Evolutionary conservation across 2,888 invertebrate genomes (phyloP).

Genomic region (Opisthograptis luteolata): DNA sequence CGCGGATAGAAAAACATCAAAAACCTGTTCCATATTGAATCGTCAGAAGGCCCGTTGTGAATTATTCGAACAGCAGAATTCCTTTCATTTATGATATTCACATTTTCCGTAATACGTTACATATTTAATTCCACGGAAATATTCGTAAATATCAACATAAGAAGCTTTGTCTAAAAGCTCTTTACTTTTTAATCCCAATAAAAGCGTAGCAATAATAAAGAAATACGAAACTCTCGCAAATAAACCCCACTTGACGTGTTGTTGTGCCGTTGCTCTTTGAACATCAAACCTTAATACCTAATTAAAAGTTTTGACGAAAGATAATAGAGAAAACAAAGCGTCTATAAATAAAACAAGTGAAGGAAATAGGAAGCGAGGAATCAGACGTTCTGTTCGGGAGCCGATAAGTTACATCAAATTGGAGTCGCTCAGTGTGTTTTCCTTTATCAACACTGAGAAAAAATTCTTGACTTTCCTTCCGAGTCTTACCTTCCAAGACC

Average conservation of each 20-base stretch:
- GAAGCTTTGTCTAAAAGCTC: constrained; percentile 20
- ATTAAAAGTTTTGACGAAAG: constrained; percentile 48
- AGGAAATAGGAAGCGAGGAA: constrained; percentile 32
- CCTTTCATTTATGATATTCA: constrained; percentile 40
- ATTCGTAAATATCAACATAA: constrained; percentile 19
- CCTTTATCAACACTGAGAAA: too few species aligned
- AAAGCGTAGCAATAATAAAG: constrained; percentile 14
- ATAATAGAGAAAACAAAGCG: constrained; percentile 40
- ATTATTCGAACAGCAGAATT: constrained; percentile 33
- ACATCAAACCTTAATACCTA: constrained; percentile 35
- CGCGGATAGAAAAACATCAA: constrained; percentile 41
- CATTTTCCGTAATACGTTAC: constrained; percentile 35
- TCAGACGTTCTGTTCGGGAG: constrained; percentile 29
- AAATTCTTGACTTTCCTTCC: too few species aligned
- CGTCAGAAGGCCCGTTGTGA: constrained; percentile 34
- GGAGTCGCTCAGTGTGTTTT: constrained; percentile 59
- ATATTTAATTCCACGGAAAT: constrained; percentile 15
- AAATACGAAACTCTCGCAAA: constrained; percentile 22
- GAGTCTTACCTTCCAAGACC: too few species aligned
- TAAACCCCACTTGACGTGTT: constrained; percentile 28
- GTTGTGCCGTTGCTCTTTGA: constrained; percentile 19
- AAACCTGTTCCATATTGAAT: constrained; percentile 48
- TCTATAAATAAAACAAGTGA: constrained; percentile 31
- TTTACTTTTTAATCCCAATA: constrained; percentile 24
- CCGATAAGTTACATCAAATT: constrained; percentile 53